phyloP scores from a whole-genome alignment of 2,888 invertebrate genomes.

The Megalurothrips usitatus region DNA sequence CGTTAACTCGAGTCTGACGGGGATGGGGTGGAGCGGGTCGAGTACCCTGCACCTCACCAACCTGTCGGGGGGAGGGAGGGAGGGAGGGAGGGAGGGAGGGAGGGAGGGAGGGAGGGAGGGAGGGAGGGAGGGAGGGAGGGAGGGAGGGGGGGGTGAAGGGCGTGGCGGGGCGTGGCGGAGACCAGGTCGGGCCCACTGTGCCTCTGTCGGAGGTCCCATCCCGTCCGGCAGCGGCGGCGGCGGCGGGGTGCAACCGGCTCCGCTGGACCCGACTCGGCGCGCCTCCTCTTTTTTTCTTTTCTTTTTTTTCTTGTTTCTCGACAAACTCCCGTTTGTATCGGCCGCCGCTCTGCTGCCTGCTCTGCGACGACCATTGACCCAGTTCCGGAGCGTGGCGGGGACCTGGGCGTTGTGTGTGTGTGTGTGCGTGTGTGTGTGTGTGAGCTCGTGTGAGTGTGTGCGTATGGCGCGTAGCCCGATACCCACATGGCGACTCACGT shows the following conservation, averaged over 20 bases:
- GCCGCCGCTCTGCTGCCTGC: background rate
- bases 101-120: background rate
- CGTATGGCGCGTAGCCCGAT: too few species aligned
- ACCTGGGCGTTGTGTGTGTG: background rate
- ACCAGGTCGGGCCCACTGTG: background rate
- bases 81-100: background rate
- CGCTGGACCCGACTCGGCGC: too few species aligned
- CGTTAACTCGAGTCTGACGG: background rate
- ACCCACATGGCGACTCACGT: too few species aligned
- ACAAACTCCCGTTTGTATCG: too few species aligned
- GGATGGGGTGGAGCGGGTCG: too few species aligned
- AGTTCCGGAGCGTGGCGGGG: background rate
- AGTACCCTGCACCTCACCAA: background rate
- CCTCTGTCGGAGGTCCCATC: background rate
- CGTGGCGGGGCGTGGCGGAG: background rate
- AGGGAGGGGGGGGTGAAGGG: background rate
- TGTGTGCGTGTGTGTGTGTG: background rate
- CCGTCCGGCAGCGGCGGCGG: too few species aligned
- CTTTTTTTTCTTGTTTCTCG: background rate
- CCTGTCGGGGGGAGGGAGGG: background rate
- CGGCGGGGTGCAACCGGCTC: background rate
- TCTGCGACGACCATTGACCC: conserved; percentile 8
- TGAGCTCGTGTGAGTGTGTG: too few species aligned
- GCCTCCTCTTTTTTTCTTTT: too few species aligned
- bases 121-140: too few species aligned